Evolutionary conservation across 53 echinoderm and acorn worm species (phyloP), one percentile per base, ranked within the genome.

Genomic region (Crossaster papposus): DNA sequence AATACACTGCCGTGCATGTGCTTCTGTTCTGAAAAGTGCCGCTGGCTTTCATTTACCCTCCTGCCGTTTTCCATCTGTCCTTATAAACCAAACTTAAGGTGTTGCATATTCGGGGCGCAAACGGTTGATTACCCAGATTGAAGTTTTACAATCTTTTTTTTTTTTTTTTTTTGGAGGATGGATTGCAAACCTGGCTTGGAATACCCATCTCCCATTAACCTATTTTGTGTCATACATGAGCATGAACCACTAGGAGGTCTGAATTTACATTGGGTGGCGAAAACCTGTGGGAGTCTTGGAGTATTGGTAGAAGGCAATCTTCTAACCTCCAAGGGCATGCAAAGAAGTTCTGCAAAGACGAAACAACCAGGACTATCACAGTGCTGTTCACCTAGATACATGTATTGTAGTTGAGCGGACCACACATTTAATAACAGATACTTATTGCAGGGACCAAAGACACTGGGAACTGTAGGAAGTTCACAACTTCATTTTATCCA

Each of bases 181-280:
- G 31, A 18, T 28, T 26, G 28, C 7, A 17, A 26, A 12, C n/a
- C 68, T 68, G 68, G 5, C 28, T 74, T 34, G 35, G 75, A 74
- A 74, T 74, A 74, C 33, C 36, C 36, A 17, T 18, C 36, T 34
- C 15, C 75, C 35, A 74, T 74, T 74, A 74, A 74, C 75, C 75
- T 33, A 13, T n/a, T 33, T 74, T 36, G 35, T 35, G 75, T 36
- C 75, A 22, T 74, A 68, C 68, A 68, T 68, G 68, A 11, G 3
- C 68, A 26, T 24, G 68, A 28, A 26, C 3, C 9, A 26, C 68
- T 12, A 10, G 28, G 68, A 17, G 68, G 28, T 68, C 4, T 68
- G 28, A 68, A 68, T 68, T 58, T 44, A 58, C 58, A 20, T 58
- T 58, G 12, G 58, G 22, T 17, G 17, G 22, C 58, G 17, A 58